These are phyloP conservation scores for Sphaeramia orbicularis DNA, from an alignment of 2,797 vertebrate species.

Conservation along the genomic window DNA sequence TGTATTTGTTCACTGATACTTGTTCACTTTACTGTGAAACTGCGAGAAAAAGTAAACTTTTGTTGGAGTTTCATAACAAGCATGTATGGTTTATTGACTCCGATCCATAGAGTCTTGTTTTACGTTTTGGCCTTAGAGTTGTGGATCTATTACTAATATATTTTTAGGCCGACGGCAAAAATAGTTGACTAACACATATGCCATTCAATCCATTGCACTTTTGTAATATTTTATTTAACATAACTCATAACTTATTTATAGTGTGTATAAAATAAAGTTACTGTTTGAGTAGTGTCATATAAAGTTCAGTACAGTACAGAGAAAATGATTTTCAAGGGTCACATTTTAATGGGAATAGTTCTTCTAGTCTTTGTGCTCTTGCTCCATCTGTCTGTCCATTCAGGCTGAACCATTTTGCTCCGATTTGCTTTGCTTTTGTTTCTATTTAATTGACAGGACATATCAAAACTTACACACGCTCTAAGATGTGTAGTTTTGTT, in stretches of 20 bases:
- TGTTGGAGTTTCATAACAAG: too few relatives aligned
- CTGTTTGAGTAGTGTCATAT: neutral
- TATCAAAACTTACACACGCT: neutral
- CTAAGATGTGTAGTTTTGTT: conserved; percentile 26
- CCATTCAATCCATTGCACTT: neutral
- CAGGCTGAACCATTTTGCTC: conserved; percentile 15
- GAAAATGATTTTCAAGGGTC: neutral
- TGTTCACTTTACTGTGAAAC: too few relatives aligned
- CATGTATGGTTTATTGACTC: too few relatives aligned
- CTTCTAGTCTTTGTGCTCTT: too few relatives aligned
- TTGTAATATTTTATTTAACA: conserved; percentile 19
- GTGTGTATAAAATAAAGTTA: neutral
- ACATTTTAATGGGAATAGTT: too few relatives aligned
- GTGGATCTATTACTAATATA: too few relatives aligned
- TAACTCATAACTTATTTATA: neutral
- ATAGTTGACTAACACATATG: neutral
- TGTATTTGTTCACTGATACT: too few relatives aligned
- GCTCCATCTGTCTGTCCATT: neutral
- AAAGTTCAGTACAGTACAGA: neutral
- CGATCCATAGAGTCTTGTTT: too few relatives aligned
- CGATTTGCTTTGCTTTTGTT: conserved; percentile 16
- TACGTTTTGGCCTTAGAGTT: too few relatives aligned
- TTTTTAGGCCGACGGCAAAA: too few relatives aligned
- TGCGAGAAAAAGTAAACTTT: too few relatives aligned
- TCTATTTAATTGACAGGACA: conserved; percentile 42